These are phyloP conservation scores for Prionailurus viverrinus DNA, from an alignment of 2,113 vertebrate genomes.

Conservation along the genomic window DNA sequence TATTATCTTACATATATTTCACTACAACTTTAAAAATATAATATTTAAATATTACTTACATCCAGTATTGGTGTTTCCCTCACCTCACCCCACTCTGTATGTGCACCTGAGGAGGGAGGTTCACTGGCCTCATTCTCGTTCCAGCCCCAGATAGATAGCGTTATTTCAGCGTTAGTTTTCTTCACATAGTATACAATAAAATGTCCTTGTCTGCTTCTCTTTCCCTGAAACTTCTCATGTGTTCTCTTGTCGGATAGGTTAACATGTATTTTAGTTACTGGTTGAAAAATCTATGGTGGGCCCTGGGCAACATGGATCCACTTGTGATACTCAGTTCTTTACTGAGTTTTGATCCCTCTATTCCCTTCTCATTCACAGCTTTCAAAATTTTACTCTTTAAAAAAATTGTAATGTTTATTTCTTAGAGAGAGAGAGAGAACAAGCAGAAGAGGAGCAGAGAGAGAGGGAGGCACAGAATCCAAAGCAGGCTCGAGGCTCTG, in stretches of 20 bases:
- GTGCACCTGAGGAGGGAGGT: accelerated
- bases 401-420: no score
- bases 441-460: no score
- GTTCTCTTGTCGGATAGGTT: neutral
- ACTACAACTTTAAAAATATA: neutral
- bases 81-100: neutral
- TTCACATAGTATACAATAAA: neutral
- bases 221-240: neutral
- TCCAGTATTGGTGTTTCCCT: neutral
- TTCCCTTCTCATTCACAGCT: neutral
- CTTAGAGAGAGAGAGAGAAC: no score
- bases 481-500: no score
- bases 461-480: no score
- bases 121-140: accelerated
- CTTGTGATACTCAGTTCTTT: neutral
- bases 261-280: neutral
- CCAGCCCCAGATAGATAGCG: neutral
- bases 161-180: neutral
- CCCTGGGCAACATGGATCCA: neutral
- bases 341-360: neutral
- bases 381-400: neutral
- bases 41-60: neutral
- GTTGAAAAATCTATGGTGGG: neutral
- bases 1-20: neutral
- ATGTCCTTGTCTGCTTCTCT: neutral